A percentile compares a stretch with the other conserved stretches of the same genome.
Evolutionary conservation across 2,888 invertebrate species (phyloP).

Genomic region (Ichneumon xanthorius): DNA sequence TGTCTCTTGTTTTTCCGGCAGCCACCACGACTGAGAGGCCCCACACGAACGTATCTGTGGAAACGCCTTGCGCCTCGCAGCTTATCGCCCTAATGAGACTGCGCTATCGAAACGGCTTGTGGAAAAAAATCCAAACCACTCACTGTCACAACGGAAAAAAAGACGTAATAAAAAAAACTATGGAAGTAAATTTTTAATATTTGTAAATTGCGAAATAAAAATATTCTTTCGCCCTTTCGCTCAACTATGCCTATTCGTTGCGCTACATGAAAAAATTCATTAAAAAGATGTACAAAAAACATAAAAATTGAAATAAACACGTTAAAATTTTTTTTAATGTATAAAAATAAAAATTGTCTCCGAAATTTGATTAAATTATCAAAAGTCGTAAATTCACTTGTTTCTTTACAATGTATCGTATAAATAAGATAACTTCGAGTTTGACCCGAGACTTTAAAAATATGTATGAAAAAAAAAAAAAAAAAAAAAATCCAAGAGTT

Average conservation of each 20-base stretch:
- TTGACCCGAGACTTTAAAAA: neutral
- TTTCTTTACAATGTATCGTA: neutral
- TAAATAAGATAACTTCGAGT: neutral
- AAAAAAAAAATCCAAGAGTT: neutral
- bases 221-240: too few species aligned
- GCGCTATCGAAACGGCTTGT: slow-evolving; percentile 21
- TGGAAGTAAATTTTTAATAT: too few species aligned
- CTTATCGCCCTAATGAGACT: slow-evolving; percentile 50
- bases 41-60: neutral
- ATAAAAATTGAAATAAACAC: too few species aligned
- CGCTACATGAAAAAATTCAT: too few species aligned
- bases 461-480: neutral
- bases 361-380: too few species aligned
- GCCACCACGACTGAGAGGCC: slow-evolving; percentile 44
- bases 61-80: neutral
- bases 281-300: too few species aligned
- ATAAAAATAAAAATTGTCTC: too few species aligned
- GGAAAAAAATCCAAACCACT: slow-evolving; percentile 29
- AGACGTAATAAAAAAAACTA: neutral
- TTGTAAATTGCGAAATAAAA: too few species aligned
- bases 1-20: slow-evolving; percentile 50
- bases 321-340: too few species aligned
- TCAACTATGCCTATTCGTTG: too few species aligned
- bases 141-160: neutral
- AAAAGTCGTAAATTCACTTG: neutral